Evolutionary conservation across 1,140 invertebrate genomes (phyloP).

Genomic region (Mesaphorura yosii): DNA sequence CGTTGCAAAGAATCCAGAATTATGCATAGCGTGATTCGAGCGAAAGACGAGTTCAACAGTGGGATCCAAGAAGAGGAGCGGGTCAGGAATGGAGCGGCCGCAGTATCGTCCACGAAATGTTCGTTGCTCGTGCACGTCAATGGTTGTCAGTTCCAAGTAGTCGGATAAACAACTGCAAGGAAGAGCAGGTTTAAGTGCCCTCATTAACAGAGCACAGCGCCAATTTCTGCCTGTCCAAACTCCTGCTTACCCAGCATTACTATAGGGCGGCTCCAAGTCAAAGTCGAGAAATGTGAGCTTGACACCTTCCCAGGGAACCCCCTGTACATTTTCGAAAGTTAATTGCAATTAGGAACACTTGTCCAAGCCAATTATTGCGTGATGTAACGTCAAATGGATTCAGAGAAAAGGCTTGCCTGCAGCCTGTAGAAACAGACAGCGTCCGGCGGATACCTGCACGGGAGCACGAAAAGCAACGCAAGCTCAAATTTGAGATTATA

Average conservation of each 20-base stretch:
- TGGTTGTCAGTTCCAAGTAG: slow-evolving; percentile 30
- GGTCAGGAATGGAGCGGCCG: slow-evolving; percentile 24
- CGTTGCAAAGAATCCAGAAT: slow-evolving; percentile 33
- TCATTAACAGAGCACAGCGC: no score
- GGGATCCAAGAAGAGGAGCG: slow-evolving; percentile 34
- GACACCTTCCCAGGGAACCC: slow-evolving; percentile 29
- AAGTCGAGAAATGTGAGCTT: slow-evolving; percentile 31
- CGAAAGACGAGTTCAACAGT: slow-evolving; percentile 35
- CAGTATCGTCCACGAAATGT: slow-evolving; percentile 35
- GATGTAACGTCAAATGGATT: not conserved
- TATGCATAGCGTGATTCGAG: slow-evolving; percentile 34
- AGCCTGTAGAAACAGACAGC: slow-evolving; percentile 37
- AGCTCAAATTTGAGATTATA: no score
- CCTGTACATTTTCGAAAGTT: slow-evolving; percentile 8
- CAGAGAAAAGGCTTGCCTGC: slow-evolving; percentile 1
- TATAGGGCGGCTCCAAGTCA: slow-evolving; percentile 31
- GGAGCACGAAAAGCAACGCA: no score
- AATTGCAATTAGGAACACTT: not conserved
- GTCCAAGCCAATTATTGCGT: not conserved
- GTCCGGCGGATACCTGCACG: slow-evolving; percentile 37
- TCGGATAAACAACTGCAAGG: slow-evolving; percentile 33
- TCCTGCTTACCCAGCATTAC: no score
- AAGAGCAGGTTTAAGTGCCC: not conserved
- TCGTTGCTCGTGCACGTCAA: slow-evolving; percentile 15
- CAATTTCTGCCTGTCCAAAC: no score